Evolutionary conservation across 1,140 invertebrate species (phyloP), one percentile per base, ranked within the genome.

Genomic region (Tetranychus urticae): DNA sequence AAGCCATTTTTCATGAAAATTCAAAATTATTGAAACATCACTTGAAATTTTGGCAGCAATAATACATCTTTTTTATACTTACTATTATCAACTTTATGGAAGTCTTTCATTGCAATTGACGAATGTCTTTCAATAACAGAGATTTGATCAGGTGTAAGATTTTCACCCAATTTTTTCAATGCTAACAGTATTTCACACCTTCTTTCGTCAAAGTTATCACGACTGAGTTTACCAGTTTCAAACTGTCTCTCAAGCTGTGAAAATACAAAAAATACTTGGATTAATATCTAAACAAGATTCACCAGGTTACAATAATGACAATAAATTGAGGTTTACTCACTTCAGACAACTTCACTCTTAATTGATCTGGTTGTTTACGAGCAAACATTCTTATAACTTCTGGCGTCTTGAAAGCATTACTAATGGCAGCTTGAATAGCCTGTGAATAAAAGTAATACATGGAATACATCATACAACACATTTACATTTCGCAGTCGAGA

Each of bases 301-400:
- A 50, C 37, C 23, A 23, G 23, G 23, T 23, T 23, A 0, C 23
- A 23, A 23, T 12, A 36, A 56, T 34, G 56, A 37, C 6, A 12
- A 61, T 55, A 39, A 36, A 31, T 33, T 31, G 36, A n/a, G 58
- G 5, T 31, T 45, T 54, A 59, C 13, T 62, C 64, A 82, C 73
- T 65, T 79, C 73, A 13, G 71, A 66, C 31, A 85, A 69, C 66
- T 78, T 74, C 64, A 82, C 74, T 63, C 81, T 68, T 39, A 86
- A 71, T 68, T 80, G 78, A 34, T 76, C 76, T n/a, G 82, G 82
- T 67, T 86, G 82, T 65, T 81, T 78, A 68, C 79, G 82, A 12
- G 81, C 82, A 78, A 86, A 86, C 72, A 86, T 76, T 67, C 77
- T 70, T 33, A 85, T 85, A 1, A 85, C 80, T 70, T 82, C 82